phyloP scores from a whole-genome alignment of 2,797 vertebrate species.

The Psittacula echo region DNA sequence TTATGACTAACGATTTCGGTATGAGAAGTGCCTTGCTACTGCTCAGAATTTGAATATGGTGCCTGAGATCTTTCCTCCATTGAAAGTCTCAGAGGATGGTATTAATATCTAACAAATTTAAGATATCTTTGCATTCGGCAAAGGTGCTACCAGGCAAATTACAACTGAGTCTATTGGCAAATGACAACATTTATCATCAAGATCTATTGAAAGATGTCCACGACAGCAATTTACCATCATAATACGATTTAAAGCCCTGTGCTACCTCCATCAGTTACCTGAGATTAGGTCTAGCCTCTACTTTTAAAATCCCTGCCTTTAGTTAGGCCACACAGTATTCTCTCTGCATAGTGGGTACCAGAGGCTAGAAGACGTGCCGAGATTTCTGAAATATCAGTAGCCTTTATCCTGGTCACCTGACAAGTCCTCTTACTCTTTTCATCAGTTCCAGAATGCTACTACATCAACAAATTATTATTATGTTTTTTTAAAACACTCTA shows the following conservation, averaged over 20 bases:
- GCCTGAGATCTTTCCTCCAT: neutral
- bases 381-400: neutral
- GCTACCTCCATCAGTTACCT: neutral
- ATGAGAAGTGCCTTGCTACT: neutral
- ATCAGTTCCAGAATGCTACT: neutral
- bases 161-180: neutral
- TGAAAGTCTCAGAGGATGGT: neutral
- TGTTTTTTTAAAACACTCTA: neutral
- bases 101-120: neutral
- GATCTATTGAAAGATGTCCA: neutral
- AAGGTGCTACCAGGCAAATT: neutral
- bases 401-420: neutral
- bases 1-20: accelerated
- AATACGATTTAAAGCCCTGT: neutral
- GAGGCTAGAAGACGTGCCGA: neutral
- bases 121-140: neutral
- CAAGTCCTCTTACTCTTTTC: neutral
- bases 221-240: neutral
- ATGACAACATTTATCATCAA: neutral
- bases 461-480: neutral
- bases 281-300: neutral
- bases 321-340: neutral
- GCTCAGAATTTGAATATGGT: neutral
- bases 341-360: neutral
- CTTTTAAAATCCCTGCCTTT: neutral